Base-by-base conservation (phyloP, 2,888 invertebrate genomes). In the Mythimna impura region DNA sequence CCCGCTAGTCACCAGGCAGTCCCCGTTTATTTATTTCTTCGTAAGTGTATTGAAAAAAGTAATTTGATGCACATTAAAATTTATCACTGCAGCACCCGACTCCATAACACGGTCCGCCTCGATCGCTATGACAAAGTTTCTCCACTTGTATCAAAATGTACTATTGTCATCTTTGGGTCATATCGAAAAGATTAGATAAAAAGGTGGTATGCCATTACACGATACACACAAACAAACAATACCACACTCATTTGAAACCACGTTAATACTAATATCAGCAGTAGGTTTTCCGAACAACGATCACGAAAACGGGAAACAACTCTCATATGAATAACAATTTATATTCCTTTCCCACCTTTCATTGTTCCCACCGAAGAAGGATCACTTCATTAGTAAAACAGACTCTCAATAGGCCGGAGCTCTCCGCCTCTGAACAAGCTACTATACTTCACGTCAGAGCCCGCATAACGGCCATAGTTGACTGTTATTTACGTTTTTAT, bases 401-500 rank as follows among this genome's bases (percentile, higher is more conserved):
- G 61, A 43, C 22, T 54, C 43, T 71, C 66, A 62, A 72, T 62
- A 66, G 54, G 25, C 47, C 22, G 36, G 30, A 47, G 47, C 62
- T 62, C 60, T 80, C 58, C 17, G 17, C 8, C 57, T 6, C n/a
- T 47, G 58, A 76, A 74, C 25, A 60, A 69, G 54, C 4, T 54
- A 63, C 76, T 10, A 81, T 81, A 79, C 76, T 68, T 81, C 70
- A 73, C 76, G 65, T 81, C 76, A 58, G 54, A 12, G 68, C 79
- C 85, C 83, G 85, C 83, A 88, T 86, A 87, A 83, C 77, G 67
- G 76, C 78, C 80, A 82, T 87, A 85, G 87, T 89, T 90, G 88
- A 84, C 87, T 85, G 88, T 89, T 89, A 92, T 89, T 88, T 91
- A 91, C 89, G 88, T 78, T 88, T 87, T 83, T 79, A 89, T 84